Evolutionary conservation across 2,888 invertebrate species (phyloP).

Genomic region (Caenorhabditis wallacei): DNA sequence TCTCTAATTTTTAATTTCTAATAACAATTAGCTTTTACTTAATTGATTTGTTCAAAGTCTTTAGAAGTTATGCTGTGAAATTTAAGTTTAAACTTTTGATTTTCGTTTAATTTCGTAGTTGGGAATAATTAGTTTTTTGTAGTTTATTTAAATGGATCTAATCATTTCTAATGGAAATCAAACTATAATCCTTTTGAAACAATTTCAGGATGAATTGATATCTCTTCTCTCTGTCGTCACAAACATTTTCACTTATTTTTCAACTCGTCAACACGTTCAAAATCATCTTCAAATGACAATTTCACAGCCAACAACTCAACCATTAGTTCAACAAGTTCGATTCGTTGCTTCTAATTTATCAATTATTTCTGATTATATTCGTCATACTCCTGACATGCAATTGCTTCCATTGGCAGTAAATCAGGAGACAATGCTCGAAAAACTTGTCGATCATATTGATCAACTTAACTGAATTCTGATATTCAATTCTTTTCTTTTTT

Average conservation of each 20-base stretch:
- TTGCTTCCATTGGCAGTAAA: conserved; percentile 67
- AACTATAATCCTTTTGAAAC: conserved; percentile 3
- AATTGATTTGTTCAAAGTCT: too few relatives aligned
- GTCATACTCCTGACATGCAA: conserved; percentile 72
- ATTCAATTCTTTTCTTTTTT: not conserved
- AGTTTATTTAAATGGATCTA: too few relatives aligned
- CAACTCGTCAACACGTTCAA: conserved; percentile 63
- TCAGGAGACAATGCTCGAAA: conserved; percentile 63
- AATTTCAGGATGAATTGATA: conserved; percentile 72
- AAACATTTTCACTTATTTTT: conserved; percentile 66
- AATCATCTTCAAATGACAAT: conserved; percentile 61
- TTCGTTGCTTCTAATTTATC: conserved; percentile 64
- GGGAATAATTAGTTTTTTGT: too few relatives aligned
- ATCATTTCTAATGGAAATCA: not conserved
- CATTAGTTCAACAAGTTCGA: conserved; percentile 56
- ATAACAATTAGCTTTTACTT: too few relatives aligned
- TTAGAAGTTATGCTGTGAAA: too few relatives aligned
- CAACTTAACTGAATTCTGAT: conserved; percentile 1
- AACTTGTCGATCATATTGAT: conserved; percentile 58
- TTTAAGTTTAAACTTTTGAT: too few relatives aligned
- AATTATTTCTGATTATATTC: conserved; percentile 66
- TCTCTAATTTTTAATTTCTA: not conserved
- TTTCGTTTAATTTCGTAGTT: too few relatives aligned
- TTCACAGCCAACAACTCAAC: conserved; percentile 29
- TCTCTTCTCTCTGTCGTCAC: conserved; percentile 69